phyloP scores from a whole-genome alignment of 2,888 invertebrate genomes.

The Prenolepis imparis region DNA sequence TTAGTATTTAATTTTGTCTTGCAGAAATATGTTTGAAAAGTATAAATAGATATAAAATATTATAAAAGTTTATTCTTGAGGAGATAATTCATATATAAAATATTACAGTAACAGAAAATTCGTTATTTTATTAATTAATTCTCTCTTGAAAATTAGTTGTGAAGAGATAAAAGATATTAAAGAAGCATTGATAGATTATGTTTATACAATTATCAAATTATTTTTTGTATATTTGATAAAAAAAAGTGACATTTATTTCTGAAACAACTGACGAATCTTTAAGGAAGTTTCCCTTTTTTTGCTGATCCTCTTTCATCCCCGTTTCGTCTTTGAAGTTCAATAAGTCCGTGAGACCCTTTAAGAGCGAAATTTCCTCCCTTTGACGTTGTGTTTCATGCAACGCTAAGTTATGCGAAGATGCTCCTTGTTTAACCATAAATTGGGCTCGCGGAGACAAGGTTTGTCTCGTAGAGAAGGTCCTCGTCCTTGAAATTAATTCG shows the following conservation, averaged over 20 bases:
- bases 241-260: background rate
- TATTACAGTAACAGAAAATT: background rate
- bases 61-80: background rate
- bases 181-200: background rate
- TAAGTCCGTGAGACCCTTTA: constrained; percentile 44
- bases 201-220: background rate
- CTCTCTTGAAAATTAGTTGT: background rate
- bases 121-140: background rate
- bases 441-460: constrained; percentile 76
- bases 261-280: background rate
- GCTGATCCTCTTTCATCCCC: constrained; percentile 3
- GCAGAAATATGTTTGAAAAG: background rate
- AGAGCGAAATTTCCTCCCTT: constrained; percentile 78
- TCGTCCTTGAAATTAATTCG: constrained; percentile 73
- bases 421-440: constrained; percentile 83
- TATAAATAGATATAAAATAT: background rate
- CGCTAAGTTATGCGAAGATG: constrained; percentile 82
- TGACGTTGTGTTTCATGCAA: constrained; percentile 84
- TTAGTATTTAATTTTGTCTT: background rate
- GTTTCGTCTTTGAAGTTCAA: constrained; percentile 63
- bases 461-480: constrained; percentile 74
- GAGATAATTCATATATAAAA: background rate
- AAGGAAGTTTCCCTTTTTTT: background rate
- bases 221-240: background rate
- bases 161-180: background rate